Conservation (phyloP, 2,888 invertebrate genomes). For the Lepidochrysops patricia region DNA sequence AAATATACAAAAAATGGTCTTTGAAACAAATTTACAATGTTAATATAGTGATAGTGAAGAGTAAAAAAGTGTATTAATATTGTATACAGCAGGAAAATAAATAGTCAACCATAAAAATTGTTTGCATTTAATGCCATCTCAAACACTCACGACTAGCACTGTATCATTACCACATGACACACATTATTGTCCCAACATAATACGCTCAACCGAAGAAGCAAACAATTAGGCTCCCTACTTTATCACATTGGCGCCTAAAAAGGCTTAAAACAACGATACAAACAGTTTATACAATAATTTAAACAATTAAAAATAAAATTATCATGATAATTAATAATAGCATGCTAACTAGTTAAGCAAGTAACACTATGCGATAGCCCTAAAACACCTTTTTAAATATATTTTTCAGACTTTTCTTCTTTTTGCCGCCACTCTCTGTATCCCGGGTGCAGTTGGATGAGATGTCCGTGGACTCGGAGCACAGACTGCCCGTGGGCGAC, state of each 20-base stretch:
- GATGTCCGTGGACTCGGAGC: constrained; percentile 65
- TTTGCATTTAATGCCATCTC: constrained; percentile 69
- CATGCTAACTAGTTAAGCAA: constrained; percentile 28
- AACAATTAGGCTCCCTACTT: constrained; percentile 63
- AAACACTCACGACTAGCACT: constrained; percentile 44
- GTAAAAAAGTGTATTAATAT: not conserved
- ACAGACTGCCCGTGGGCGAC: constrained; percentile 62
- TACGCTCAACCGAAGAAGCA: constrained; percentile 42
- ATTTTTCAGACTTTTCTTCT: constrained; percentile 82
- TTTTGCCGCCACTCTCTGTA: constrained; percentile 44
- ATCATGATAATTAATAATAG: constrained; percentile 57
- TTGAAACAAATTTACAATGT: no score
- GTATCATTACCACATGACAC: constrained; percentile 34
- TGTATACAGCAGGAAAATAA: constrained; percentile 17
- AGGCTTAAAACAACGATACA: constrained; percentile 47
- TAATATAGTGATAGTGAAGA: no score
- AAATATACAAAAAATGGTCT: not conserved
- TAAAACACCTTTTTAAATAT: constrained; percentile 87
- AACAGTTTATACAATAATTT: constrained; percentile 37
- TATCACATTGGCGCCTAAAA: constrained; percentile 72
- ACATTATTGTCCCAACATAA: constrained; percentile 36
- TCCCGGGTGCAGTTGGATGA: constrained; percentile 54
- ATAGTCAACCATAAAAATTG: constrained; percentile 41
- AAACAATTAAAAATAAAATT: constrained; percentile 33
- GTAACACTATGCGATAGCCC: constrained; percentile 33